Base-by-base conservation (phyloP, 2,888 invertebrate genomes). In the Hypselothyrea guttata region DNA sequence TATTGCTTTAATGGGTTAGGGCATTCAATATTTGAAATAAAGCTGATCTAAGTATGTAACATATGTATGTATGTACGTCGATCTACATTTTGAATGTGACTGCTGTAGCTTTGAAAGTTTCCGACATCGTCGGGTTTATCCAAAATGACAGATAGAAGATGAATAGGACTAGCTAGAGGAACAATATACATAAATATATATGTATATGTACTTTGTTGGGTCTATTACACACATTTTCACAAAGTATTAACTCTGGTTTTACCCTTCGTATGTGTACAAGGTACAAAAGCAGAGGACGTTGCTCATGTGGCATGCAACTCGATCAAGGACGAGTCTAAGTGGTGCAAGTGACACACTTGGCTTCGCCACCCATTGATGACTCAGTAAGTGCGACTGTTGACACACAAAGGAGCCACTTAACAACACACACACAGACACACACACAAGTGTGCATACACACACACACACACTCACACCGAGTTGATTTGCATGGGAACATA, bases 351-450 rank as follows among this genome's bases (percentile, higher is more conserved):
- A 70, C 72, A 70, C 69, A 70, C 13, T 67, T 71, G 68, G 52
- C 68, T 61, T 51, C 67, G 34, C 51, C 55, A 49, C 55, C 45
- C 55, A 49, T 53, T 46, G 64, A 63, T 63, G 68, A 63, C 54
- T 69, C 63, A 63, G 63, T 68, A 58, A 67, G 42, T 53, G 27
- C 22, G 38, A 63, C 51, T 62, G 59, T 74, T 71, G 72, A 71
- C 75, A 75, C 62, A 65, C 48, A 73, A 76, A 72, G 37, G 55
- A 55, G 12, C 37, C 71, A 70, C 45, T 53, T 40, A 37, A 31
- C 37, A 33, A 49, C 42, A 42, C 15, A 47, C 22, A 16, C 18
- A 48, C 5, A 31, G 7, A 42, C 7, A 28, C 15, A n/a, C 9
- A 31, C 18, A 16, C n/a, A n/a, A n/a, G n/a, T n/a, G n/a, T n/a